Evolutionary conservation across 2,797 vertebrate genomes (phyloP).

Genomic region (Cuniculus paca): DNA sequence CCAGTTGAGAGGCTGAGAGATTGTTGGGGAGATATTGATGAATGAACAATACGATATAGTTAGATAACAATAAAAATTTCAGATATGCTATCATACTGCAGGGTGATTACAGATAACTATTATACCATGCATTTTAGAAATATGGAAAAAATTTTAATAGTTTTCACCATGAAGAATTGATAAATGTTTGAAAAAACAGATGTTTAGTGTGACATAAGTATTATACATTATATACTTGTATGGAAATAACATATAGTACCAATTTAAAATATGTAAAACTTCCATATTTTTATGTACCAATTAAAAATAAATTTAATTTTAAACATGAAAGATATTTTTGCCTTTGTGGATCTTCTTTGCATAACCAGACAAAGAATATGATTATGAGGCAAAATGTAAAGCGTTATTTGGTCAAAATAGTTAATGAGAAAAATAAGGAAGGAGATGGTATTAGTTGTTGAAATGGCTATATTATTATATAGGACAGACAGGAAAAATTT

Average conservation of each 20-base stretch:
- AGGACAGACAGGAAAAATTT: not conserved
- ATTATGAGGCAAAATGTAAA: not conserved
- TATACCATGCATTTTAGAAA: not conserved
- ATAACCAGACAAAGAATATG: not conserved
- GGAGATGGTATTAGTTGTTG: not conserved
- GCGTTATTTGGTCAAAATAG: not conserved
- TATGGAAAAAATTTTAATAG: not conserved
- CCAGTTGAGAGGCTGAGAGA: not conserved
- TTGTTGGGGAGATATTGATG: not conserved
- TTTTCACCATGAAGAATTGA: not conserved
- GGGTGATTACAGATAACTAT: not conserved
- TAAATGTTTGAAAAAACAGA: not conserved
- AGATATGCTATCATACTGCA: not conserved
- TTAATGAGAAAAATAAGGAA: slow-evolving; percentile 6
- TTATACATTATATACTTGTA: not conserved
- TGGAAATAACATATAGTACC: not conserved
- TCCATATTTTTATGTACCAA: not conserved
- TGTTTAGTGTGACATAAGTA: not conserved
- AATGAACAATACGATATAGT: too few relatives aligned
- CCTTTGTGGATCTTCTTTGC: not conserved
- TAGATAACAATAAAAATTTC: not conserved
- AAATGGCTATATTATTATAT: not conserved
- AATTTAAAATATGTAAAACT: not conserved
- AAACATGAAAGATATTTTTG: not conserved
- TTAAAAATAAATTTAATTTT: not conserved